Conservation (phyloP, 2,888 invertebrate genomes). For the Encarsia formosa region DNA sequence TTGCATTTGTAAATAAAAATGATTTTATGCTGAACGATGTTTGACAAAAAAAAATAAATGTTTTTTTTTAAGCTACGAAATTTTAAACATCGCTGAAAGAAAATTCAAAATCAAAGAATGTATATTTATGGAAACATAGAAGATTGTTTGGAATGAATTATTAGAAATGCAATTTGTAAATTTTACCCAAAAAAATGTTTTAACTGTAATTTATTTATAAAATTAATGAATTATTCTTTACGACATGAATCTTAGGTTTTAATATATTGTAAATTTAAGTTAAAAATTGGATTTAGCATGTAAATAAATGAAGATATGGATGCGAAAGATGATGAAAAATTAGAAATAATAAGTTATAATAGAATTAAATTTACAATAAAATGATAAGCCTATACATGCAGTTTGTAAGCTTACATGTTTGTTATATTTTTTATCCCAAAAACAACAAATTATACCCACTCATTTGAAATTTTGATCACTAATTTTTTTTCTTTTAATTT, state of each 20-base stretch:
- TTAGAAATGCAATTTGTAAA: constrained; percentile 17
- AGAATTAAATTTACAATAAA: constrained; percentile 28
- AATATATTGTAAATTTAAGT: constrained; percentile 23
- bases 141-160: not conserved
- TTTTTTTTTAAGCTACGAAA: constrained; percentile 13
- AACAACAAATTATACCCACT: constrained; percentile 16
- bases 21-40: constrained; percentile 23
- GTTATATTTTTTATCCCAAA: constrained; percentile 17
- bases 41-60: constrained; percentile 12
- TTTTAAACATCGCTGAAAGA: constrained; percentile 15
- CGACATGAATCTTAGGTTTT: constrained; percentile 14
- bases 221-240: constrained; percentile 15
- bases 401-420: constrained; percentile 17
- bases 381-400: constrained; percentile 18
- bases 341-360: constrained; percentile 27
- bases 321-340: constrained; percentile 17
- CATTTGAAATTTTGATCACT: not conserved
- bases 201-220: constrained; percentile 21
- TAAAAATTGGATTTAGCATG: constrained; percentile 24
- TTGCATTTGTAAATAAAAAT: constrained; percentile 27
- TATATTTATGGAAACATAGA: constrained; percentile 21
- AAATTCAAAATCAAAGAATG: constrained; percentile 15
- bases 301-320: constrained; percentile 24
- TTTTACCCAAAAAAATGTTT: constrained; percentile 11
- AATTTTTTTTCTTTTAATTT: too few species aligned